Evolutionary conservation across 2,113 vertebrate genomes (phyloP).

Genomic region (human): GRCh38 chr13:81846501-81847000

Average conservation of each 20-base stretch:
- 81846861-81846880: not conserved
- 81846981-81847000: not conserved
- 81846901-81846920: conserved; percentile 31
- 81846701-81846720: not conserved
- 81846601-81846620: not conserved
- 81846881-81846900: not conserved
- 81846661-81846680: not conserved
- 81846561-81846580: not conserved
- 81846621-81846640: not conserved
- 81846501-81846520: not conserved
- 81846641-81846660: not conserved
- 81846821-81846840: not conserved
- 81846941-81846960: not conserved
- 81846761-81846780: not conserved
- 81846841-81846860: not conserved
- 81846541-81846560: not conserved
- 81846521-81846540: not conserved
- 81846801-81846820: not conserved
- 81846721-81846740: not conserved
- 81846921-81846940: conserved; percentile 2
- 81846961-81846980: conserved; percentile 16
- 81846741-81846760: not conserved
- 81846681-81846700: not conserved
- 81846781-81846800: conserved; percentile 27
- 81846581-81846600: not conserved